phyloP scores from a whole-genome alignment of 2,113 vertebrate species.

The Boulengeromyrus knoepffleri region DNA sequence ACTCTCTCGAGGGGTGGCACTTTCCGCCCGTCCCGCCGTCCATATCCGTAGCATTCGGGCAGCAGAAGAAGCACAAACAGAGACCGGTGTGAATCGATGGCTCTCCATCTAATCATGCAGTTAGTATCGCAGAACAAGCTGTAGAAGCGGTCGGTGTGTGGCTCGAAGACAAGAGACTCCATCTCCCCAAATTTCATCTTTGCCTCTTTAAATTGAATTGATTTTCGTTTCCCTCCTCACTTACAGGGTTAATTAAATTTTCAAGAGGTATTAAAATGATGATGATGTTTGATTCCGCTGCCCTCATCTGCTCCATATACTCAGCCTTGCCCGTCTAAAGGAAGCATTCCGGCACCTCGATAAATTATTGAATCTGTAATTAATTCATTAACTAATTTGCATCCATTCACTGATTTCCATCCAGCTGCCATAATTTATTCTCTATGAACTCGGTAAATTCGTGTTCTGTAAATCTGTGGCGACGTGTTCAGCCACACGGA shows the following conservation, averaged over 20 bases:
- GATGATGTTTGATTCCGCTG: slow-evolving; percentile 20
- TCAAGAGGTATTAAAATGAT: slow-evolving; percentile 23
- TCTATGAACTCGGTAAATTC: background rate
- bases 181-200: slow-evolving; percentile 22
- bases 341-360: background rate
- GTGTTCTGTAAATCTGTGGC: background rate
- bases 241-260: slow-evolving; percentile 22
- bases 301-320: background rate
- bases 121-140: slow-evolving; percentile 12
- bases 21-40: background rate
- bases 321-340: background rate
- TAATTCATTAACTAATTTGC: slow-evolving; percentile 6
- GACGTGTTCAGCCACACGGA: background rate
- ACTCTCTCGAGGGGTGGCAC: background rate
- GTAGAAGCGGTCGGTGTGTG: background rate
- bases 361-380: background rate
- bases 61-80: background rate
- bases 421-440: background rate
- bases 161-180: background rate
- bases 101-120: background rate
- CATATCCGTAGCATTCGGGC: background rate
- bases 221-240: slow-evolving; percentile 27
- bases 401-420: background rate
- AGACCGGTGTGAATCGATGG: background rate
- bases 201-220: slow-evolving; percentile 26